Evolutionary conservation across 2,797 vertebrate species (phyloP).

Genomic region (Spea hammondii): DNA sequence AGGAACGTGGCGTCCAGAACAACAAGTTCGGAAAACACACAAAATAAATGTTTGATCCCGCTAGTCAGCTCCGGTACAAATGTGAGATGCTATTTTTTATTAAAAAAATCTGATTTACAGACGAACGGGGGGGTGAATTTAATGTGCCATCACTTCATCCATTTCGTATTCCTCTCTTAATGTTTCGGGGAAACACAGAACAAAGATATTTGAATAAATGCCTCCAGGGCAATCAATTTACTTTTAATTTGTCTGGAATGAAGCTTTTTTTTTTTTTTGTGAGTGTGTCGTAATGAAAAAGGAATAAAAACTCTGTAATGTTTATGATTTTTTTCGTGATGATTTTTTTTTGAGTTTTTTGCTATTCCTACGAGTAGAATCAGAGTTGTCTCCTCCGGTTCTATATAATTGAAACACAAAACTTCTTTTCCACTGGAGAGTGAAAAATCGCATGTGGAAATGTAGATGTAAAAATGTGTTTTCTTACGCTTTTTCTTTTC

Average conservation of each 20-base stretch:
- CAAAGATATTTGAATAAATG: slow-evolving; percentile 74
- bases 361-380: slow-evolving; percentile 68
- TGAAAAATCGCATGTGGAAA: background rate
- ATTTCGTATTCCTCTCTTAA: slow-evolving; percentile 26
- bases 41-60: slow-evolving; percentile 64
- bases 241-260: slow-evolving; percentile 82
- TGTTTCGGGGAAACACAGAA: slow-evolving; percentile 68
- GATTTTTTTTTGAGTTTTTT: slow-evolving; percentile 67
- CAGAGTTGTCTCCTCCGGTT: background rate
- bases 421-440: slow-evolving; percentile 14
- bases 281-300: slow-evolving; percentile 69
- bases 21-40: slow-evolving; percentile 63
- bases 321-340: slow-evolving; percentile 83
- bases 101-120: slow-evolving; percentile 56
- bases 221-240: slow-evolving; percentile 79
- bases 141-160: slow-evolving; percentile 57
- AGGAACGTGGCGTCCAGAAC: slow-evolving; percentile 55
- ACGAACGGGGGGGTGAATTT: slow-evolving; percentile 56
- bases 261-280: slow-evolving; percentile 67
- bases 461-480: no score
- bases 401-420: slow-evolving; percentile 29
- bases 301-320: slow-evolving; percentile 84
- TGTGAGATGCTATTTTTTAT: slow-evolving; percentile 56
- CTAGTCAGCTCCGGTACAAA: slow-evolving; percentile 68
- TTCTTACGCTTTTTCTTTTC: no score